Conservation (phyloP, 1,140 invertebrate genomes). For the Anthonomus grandis region DNA sequence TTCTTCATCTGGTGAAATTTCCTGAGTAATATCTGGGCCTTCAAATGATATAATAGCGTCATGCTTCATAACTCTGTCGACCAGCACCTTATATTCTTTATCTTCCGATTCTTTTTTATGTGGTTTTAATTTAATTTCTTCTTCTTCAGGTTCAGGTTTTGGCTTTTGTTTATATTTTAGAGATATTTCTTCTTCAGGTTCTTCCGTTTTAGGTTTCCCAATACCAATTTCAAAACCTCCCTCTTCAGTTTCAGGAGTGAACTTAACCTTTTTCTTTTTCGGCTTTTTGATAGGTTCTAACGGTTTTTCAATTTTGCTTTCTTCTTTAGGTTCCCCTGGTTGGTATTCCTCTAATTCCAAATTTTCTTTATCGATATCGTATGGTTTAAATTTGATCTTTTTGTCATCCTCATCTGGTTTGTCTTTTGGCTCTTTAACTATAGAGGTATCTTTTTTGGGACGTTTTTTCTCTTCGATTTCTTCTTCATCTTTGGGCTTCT, state of each 20-base stretch:
- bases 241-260: conserved; percentile 36
- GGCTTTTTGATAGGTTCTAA: conserved; percentile 34
- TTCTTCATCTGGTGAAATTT: conserved; percentile 18
- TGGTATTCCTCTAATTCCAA: conserved; percentile 33
- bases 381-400: conserved; percentile 41
- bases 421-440: conserved; percentile 52
- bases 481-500: not conserved
- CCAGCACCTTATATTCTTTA: conserved; percentile 23
- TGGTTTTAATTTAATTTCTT: conserved; percentile 54
- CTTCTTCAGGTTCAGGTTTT: conserved; percentile 52
- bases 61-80: conserved; percentile 21
- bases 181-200: conserved; percentile 38
- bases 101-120: conserved; percentile 50
- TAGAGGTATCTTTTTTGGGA: conserved; percentile 51
- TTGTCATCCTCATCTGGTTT: conserved; percentile 42
- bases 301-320: conserved; percentile 25
- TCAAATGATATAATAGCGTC: conserved; percentile 21
- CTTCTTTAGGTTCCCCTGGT: conserved; percentile 30
- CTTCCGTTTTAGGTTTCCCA: conserved; percentile 34
- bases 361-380: conserved; percentile 36
- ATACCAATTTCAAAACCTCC: conserved; percentile 29
- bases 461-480: conserved; percentile 34
- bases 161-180: conserved; percentile 55
- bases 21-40: conserved; percentile 19
- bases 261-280: conserved; percentile 35